phyloP scores from a whole-genome alignment of 2,888 invertebrate species.

The Macaria liturata region DNA sequence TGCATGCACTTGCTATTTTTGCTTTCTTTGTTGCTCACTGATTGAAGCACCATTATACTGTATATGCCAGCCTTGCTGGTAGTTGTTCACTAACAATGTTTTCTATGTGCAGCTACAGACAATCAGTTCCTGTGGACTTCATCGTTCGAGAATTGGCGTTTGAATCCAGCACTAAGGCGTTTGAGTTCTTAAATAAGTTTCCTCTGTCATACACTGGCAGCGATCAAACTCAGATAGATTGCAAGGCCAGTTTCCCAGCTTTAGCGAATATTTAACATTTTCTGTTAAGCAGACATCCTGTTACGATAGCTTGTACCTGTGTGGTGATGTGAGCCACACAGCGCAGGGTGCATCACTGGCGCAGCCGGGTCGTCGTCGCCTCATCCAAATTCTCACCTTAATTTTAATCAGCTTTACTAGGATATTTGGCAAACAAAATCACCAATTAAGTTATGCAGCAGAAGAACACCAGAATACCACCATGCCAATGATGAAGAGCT shows the following conservation, averaged over 20 bases:
- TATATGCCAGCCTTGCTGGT: conserved; percentile 60
- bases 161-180: conserved; percentile 91
- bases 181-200: conserved; percentile 94
- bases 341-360: conserved; percentile 52
- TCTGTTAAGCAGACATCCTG: conserved; percentile 66
- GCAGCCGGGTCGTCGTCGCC: conserved; percentile 46
- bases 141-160: conserved; percentile 95
- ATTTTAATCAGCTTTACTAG: conserved; percentile 71
- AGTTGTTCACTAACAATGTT: conserved; percentile 65
- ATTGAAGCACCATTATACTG: conserved; percentile 21
- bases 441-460: conserved; percentile 52
- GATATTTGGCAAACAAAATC: conserved; percentile 56
- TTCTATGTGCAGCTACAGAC: conserved; percentile 94
- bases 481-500: conserved; percentile 36
- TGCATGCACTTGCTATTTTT: neutral
- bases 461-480: conserved; percentile 39
- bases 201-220: conserved; percentile 88
- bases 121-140: conserved; percentile 93
- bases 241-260: conserved; percentile 90
- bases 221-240: conserved; percentile 91
- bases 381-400: conserved; percentile 59
- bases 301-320: conserved; percentile 65
- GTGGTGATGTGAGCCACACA: conserved; percentile 69
- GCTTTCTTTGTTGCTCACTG: neutral
- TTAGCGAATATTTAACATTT: conserved; percentile 82